A percentile compares a stretch with the other conserved stretches of the same genome.
These are phyloP conservation scores for Bolborhynchus lineola DNA, from an alignment of 2,113 vertebrate genomes.

Conservation along the genomic window DNA sequence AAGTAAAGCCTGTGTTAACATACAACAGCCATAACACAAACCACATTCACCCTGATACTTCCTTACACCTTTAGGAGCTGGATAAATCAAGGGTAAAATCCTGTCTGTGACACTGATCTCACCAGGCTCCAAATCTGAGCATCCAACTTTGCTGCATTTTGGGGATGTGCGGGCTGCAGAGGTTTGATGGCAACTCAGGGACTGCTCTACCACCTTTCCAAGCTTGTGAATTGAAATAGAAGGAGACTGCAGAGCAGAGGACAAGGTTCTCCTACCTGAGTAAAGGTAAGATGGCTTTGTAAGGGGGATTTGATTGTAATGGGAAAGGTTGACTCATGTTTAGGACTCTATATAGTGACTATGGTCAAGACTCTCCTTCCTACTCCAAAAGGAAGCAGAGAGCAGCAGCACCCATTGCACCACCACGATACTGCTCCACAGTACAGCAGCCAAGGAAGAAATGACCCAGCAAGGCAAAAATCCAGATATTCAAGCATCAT, in stretches of 20 bases:
- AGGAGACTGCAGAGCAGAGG: background rate
- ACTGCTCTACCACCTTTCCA: background rate
- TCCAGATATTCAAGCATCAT: background rate
- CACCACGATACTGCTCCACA: background rate
- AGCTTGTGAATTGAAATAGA: background rate
- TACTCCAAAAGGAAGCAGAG: background rate
- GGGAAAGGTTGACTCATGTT: background rate
- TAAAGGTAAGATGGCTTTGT: background rate
- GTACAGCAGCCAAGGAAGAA: background rate
- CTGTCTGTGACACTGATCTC: rapidly evolving
- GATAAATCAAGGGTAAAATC: background rate
- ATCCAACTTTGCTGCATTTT: background rate
- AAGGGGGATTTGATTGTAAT: background rate
- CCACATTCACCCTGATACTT: background rate
- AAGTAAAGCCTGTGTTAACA: background rate
- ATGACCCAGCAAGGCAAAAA: background rate
- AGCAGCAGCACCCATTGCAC: background rate
- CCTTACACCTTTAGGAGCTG: rapidly evolving
- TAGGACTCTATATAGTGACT: background rate
- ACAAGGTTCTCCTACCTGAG: background rate
- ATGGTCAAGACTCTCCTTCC: background rate
- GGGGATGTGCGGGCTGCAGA: background rate
- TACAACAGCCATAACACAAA: rapidly evolving
- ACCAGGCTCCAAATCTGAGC: background rate
- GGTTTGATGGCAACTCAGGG: background rate